Base-by-base conservation (phyloP, 2,888 invertebrate genomes). In the Megastigmus dorsalis region DNA sequence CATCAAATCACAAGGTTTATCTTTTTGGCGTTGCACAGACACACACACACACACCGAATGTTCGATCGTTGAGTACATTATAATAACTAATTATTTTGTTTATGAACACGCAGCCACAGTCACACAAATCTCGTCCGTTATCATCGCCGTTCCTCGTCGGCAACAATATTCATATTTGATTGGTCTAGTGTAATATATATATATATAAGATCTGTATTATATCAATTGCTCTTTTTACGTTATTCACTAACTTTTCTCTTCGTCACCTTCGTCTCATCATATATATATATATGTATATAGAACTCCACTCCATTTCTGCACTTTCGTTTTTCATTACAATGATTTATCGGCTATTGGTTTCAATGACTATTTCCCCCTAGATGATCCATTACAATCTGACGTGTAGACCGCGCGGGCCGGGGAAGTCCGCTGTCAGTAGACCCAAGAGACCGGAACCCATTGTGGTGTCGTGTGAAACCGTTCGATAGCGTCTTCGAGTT, bases 361-460 rank as follows among this genome's bases (percentile, higher is more conserved):
- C 67, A 45, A 67, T 85, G 83, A 85, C 83, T 86, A 84, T 80
- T 84, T 86, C 77, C 81, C 81, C 78, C 83, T 82, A 75, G 86
- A 86, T 70, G 87, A 84, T 78, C 86, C 86, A 77, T 88, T 87
- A 80, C 85, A 86, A 80, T 86, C 85, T 52, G 84, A 79, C 66
- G 81, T 81, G 70, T 72, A 75, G 72, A 82, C 77, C 76, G 83
- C 81, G 70, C 85, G 84, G 77, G 81, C 83, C 81, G 87, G 87
- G 60, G 85, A 83, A 79, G 83, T 89, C 87, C 89, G 89, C 88
- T 91, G 93, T 95, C 94, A 97, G 92, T 97, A 97, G 87, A 98
- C 97, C 98, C 98, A 98, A 50, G 96, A 95, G 7, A 98, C 98
- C 3, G 98, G 98, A 79, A 98, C 96, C 98, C 98, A 98, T 89